A percentile compares a stretch with the other conserved stretches of the same genome.
Evolutionary conservation across 2,888 invertebrate genomes (phyloP).

Genomic region (Melangyna quadrimaculata): DNA sequence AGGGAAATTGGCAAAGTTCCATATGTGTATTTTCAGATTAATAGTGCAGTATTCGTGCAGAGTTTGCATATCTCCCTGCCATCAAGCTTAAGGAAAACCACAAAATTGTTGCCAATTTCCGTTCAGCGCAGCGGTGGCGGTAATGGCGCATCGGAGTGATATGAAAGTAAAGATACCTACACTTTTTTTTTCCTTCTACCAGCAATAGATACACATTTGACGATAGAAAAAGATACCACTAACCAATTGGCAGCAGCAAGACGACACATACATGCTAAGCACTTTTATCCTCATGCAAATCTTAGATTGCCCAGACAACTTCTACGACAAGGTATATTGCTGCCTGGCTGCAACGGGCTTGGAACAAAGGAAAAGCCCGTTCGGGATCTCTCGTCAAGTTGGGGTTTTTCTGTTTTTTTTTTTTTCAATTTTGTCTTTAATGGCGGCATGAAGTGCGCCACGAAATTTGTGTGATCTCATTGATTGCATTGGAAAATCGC

Average conservation of each 20-base stretch:
- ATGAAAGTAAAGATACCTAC: conserved; percentile 50
- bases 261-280: conserved; percentile 34
- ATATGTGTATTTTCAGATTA: conserved; percentile 35
- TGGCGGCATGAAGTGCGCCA: conserved; percentile 43
- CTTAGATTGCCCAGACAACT: conserved; percentile 59
- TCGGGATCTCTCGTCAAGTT: conserved; percentile 40
- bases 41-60: not conserved
- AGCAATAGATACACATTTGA: conserved; percentile 6
- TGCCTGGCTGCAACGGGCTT: not conserved
- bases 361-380: conserved; percentile 56
- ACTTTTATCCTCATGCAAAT: conserved; percentile 56
- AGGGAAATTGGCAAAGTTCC: conserved; percentile 30
- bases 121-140: not conserved
- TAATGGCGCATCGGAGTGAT: not conserved
- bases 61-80: not conserved
- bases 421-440: not conserved
- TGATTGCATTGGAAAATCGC: conserved; percentile 51
- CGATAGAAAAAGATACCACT: conserved; percentile 4
- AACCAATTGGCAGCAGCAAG: conserved; percentile 18
- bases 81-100: conserved; percentile 13
- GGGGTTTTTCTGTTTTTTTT: not conserved
- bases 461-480: conserved; percentile 61
- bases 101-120: conserved; percentile 59
- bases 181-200: not conserved
- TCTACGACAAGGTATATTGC: not conserved